phyloP scores from a whole-genome alignment of 2,797 vertebrate genomes.

The Tolypeutes matacus region DNA sequence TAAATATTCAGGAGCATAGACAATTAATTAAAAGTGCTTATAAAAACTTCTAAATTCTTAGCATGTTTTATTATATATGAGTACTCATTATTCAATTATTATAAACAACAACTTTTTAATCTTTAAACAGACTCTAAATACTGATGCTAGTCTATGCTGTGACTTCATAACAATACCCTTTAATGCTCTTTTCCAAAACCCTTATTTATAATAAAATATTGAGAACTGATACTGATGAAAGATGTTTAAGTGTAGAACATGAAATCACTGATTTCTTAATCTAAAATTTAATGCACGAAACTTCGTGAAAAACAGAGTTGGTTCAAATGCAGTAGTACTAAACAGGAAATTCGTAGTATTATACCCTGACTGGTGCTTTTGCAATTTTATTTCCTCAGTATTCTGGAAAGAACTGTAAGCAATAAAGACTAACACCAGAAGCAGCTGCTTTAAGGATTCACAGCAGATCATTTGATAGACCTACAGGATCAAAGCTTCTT shows the following conservation, averaged over 20 bases:
- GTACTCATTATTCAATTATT: neutral
- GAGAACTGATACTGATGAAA: neutral
- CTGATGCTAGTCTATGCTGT: neutral
- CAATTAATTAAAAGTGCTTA: neutral
- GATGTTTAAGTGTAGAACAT: neutral
- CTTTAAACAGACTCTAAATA: neutral
- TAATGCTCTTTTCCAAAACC: neutral
- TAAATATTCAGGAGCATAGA: neutral
- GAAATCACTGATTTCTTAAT: neutral
- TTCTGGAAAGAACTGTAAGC: neutral
- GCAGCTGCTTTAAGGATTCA: neutral
- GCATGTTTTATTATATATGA: neutral
- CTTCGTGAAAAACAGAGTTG: neutral
- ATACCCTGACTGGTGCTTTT: neutral
- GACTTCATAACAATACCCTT: neutral
- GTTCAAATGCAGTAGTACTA: neutral
- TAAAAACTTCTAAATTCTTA: neutral
- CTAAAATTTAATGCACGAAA: neutral
- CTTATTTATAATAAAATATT: constrained; percentile 12
- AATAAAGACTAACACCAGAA: neutral
- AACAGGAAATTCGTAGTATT: neutral
- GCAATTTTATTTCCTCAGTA: neutral
- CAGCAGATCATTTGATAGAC: neutral
- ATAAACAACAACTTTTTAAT: constrained; percentile 5
- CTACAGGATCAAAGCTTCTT: neutral